Percentiles rank a stretch among this genome's conserved stretches.
Conservation (phyloP, 2,797 vertebrate genomes). For the Uromys caudimaculatus region DNA sequence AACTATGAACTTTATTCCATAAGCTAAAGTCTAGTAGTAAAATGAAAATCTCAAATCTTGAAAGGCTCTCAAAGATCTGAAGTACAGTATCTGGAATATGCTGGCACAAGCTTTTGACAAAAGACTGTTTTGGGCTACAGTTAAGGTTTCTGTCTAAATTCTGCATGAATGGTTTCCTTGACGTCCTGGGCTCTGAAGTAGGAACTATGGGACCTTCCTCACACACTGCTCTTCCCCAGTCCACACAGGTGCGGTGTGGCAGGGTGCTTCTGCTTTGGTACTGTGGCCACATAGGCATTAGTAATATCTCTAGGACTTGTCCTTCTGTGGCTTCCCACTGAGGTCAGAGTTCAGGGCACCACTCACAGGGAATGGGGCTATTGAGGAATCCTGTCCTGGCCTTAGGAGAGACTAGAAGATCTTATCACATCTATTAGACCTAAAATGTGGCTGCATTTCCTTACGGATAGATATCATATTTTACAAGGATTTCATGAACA, state of each 20-base stretch:
- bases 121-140: slow-evolving; percentile 52
- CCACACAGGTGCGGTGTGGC: slow-evolving; percentile 77
- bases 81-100: not conserved
- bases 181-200: slow-evolving; percentile 80
- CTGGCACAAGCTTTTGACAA: slow-evolving; percentile 11
- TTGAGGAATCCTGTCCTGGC: slow-evolving; percentile 63
- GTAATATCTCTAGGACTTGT: slow-evolving; percentile 62
- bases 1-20: slow-evolving; percentile 53
- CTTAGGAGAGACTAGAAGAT: slow-evolving; percentile 64
- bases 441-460: slow-evolving; percentile 31
- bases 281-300: slow-evolving; percentile 71
- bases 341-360: slow-evolving; percentile 69
- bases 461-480: slow-evolving; percentile 46
- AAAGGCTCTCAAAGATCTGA: slow-evolving; percentile 66
- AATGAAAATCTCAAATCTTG: slow-evolving; percentile 78
- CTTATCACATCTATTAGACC: not conserved
- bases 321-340: slow-evolving; percentile 76
- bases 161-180: slow-evolving; percentile 80
- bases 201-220: slow-evolving; percentile 77
- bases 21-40: slow-evolving; percentile 59
- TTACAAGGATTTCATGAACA: not conserved
- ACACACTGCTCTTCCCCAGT: slow-evolving; percentile 79
- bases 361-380: slow-evolving; percentile 73
- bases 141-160: slow-evolving; percentile 77
- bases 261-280: slow-evolving; percentile 72